A percentile compares a stretch with the other conserved stretches of the same genome.
Conservation (phyloP, 2,113 vertebrate genomes). For the Thermophis baileyi region DNA sequence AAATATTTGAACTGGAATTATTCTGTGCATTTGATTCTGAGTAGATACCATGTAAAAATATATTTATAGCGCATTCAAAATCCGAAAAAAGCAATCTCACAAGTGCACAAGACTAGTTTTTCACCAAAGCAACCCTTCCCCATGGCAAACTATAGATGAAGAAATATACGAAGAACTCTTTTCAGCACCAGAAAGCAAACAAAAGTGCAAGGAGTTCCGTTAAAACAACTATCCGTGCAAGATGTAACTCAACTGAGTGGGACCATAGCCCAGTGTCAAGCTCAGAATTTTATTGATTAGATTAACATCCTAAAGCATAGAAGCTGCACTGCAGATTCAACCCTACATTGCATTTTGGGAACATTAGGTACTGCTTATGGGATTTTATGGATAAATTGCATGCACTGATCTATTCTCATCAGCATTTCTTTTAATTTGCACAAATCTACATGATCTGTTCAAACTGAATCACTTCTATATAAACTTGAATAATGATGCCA, state of each 20-base stretch:
- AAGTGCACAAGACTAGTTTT: neutral
- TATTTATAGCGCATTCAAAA: neutral
- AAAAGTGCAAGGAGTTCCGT: neutral
- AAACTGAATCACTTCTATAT: neutral
- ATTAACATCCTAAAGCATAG: conserved; percentile 46
- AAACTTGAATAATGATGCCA: neutral
- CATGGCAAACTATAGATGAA: neutral
- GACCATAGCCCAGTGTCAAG: neutral
- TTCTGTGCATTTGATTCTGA: neutral
- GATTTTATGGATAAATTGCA: conserved; percentile 22
- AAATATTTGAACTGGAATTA: neutral
- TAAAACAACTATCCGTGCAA: neutral
- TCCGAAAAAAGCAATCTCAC: neutral
- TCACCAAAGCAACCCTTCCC: neutral
- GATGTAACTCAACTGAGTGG: neutral
- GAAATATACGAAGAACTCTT: neutral
- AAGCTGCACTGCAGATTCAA: neutral
- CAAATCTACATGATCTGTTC: neutral
- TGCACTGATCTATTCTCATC: neutral
- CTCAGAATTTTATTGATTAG: neutral
- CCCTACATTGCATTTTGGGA: conserved; percentile 1
- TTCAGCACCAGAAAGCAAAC: neutral
- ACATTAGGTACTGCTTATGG: conserved; percentile 40
- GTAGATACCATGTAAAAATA: neutral
- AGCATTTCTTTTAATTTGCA: fast-evolving